These are phyloP conservation scores for Megalopta genalis DNA, from an alignment of 1,140 invertebrate species.

Conservation along the genomic window DNA sequence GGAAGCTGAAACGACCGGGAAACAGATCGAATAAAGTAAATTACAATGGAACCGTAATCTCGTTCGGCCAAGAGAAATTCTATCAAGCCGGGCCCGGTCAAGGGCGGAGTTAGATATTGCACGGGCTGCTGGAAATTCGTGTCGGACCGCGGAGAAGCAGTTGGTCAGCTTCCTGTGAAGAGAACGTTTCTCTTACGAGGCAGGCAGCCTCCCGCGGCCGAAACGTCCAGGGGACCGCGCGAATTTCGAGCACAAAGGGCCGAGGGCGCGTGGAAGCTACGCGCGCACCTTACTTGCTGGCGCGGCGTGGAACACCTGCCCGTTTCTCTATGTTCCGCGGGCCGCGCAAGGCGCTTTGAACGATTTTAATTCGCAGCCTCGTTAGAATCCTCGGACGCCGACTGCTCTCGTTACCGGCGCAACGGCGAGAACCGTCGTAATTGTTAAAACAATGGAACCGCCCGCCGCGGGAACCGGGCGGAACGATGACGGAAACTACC, in stretches of 20 bases:
- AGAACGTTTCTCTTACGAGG: neutral
- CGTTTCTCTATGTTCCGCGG: slow-evolving; percentile 22
- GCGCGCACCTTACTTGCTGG: slow-evolving; percentile 9
- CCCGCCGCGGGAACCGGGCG: slow-evolving; percentile 20
- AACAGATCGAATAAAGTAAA: neutral
- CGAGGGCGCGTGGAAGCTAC: neutral
- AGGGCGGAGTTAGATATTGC: neutral
- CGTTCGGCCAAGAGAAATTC: neutral
- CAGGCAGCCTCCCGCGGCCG: neutral
- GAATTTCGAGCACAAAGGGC: slow-evolving; percentile 25
- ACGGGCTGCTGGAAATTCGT: neutral
- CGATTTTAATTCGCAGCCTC: slow-evolving; percentile 35
- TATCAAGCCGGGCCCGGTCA: neutral
- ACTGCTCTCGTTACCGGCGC: slow-evolving; percentile 34
- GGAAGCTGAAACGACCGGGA: neutral
- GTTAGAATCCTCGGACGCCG: neutral
- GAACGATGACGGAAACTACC: slow-evolving; percentile 27
- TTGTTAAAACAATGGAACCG: slow-evolving; percentile 57
- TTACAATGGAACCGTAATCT: neutral
- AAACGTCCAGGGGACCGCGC: neutral
- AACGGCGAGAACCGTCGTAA: slow-evolving; percentile 46
- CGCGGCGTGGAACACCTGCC: neutral
- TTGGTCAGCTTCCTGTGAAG: neutral
- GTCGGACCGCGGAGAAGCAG: neutral
- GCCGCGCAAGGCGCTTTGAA: slow-evolving; percentile 18